Evolutionary conservation across 1,140 invertebrate species (phyloP).

Genomic region (Phthorimaea operculella): DNA sequence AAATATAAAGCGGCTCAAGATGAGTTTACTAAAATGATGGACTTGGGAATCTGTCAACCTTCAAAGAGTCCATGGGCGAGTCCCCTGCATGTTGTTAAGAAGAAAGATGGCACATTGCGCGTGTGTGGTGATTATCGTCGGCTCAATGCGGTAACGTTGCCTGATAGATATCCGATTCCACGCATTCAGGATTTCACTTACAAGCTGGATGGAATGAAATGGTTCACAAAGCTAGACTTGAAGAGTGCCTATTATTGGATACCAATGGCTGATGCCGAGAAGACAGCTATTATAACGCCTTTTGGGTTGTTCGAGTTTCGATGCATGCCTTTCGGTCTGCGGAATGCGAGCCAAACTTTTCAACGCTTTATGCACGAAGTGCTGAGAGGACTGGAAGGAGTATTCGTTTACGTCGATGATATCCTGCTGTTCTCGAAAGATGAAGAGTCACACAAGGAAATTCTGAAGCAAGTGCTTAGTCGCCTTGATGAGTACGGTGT

Average conservation of each 20-base stretch:
- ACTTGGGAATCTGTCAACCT: too few species aligned
- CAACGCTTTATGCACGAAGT: not conserved
- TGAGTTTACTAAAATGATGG: too few species aligned
- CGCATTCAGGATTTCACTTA: not conserved
- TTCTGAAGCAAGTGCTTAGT: not conserved
- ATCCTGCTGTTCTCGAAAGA: not conserved
- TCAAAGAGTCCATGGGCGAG: not conserved
- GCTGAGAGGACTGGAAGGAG: not conserved
- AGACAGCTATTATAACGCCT: not conserved
- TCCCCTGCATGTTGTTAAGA: not conserved
- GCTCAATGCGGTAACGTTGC: not conserved
- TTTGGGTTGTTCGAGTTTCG: not conserved
- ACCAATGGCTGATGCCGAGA: not conserved
- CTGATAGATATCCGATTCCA: not conserved
- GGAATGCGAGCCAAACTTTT: not conserved
- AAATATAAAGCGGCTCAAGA: too few species aligned
- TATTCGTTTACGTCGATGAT: not conserved
- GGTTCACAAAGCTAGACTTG: not conserved
- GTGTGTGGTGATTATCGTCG: not conserved
- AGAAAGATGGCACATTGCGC: not conserved
- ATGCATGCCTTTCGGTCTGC: not conserved
- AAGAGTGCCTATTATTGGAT: not conserved
- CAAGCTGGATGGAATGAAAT: not conserved
- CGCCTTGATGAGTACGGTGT: not conserved
- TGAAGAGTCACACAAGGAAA: not conserved